A percentile compares a stretch with the other conserved stretches of the same genome.
phyloP scores from a whole-genome alignment of 2,888 invertebrate species.

The Melieria omissa region DNA sequence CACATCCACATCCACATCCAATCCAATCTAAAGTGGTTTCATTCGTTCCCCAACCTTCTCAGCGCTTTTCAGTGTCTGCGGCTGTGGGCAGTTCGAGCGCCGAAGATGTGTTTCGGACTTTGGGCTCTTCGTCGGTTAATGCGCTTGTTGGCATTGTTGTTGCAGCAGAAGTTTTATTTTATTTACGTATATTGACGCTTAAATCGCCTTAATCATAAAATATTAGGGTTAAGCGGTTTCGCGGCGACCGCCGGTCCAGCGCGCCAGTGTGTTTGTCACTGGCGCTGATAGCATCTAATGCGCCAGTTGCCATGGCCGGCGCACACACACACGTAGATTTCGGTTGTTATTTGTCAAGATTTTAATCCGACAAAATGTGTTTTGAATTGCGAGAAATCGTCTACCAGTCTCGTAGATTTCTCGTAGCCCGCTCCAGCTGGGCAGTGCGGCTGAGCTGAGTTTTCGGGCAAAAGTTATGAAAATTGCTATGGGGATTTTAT shows the following conservation, averaged over 20 bases:
- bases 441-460: too few relatives aligned
- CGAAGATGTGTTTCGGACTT: conserved; percentile 7
- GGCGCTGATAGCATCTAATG: background rate
- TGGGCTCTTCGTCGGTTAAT: background rate
- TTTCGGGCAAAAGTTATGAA: too few relatives aligned
- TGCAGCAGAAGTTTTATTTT: background rate
- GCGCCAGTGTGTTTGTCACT: background rate
- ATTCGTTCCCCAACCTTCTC: too few relatives aligned
- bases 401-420: too few relatives aligned
- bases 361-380: conserved; percentile 37
- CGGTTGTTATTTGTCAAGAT: conserved; percentile 37
- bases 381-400: conserved; percentile 29
- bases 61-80: too few relatives aligned
- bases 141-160: background rate
- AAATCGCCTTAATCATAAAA: conserved; percentile 32
- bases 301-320: background rate
- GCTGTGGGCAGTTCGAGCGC: background rate
- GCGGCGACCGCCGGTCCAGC: background rate
- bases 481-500: too few relatives aligned
- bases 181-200: conserved; percentile 13
- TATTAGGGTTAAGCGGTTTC: conserved; percentile 35
- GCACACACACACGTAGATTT: conserved; percentile 13
- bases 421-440: too few relatives aligned
- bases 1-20: too few relatives aligned
- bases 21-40: too few relatives aligned